Evolutionary conservation across 2,797 vertebrate genomes (phyloP).

Genomic region (Oreochromis grahami): DNA sequence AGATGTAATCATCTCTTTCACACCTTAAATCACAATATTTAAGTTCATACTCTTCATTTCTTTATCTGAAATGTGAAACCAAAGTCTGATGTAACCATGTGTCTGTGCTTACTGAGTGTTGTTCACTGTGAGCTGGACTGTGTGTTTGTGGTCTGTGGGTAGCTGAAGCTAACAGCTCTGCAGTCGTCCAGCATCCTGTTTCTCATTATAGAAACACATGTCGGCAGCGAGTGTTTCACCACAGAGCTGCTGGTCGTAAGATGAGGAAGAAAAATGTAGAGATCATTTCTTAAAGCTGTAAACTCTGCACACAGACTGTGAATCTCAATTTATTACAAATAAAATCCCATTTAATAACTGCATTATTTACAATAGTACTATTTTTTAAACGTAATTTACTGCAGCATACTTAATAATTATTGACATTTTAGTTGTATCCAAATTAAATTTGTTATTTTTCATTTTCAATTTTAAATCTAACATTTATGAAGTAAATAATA

Average conservation of each 20-base stretch:
- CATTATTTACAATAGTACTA: no score
- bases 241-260: neutral
- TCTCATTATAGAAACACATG: neutral
- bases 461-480: neutral
- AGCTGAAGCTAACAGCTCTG: neutral
- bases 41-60: neutral
- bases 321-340: neutral
- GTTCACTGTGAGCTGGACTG: neutral
- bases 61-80: neutral
- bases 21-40: neutral
- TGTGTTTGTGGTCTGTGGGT: neutral
- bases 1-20: neutral
- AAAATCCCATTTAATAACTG: neutral
- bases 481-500: neutral
- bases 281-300: neutral
- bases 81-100: neutral
- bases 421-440: rapidly evolving
- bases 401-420: no score
- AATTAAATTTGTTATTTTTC: rapidly evolving
- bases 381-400: neutral
- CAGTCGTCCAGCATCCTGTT: neutral
- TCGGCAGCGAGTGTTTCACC: neutral
- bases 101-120: rapidly evolving
- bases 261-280: neutral
- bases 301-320: neutral